Evolutionary conservation across 2,888 invertebrate genomes (phyloP).

Genomic region (Tetranychus piercei): DNA sequence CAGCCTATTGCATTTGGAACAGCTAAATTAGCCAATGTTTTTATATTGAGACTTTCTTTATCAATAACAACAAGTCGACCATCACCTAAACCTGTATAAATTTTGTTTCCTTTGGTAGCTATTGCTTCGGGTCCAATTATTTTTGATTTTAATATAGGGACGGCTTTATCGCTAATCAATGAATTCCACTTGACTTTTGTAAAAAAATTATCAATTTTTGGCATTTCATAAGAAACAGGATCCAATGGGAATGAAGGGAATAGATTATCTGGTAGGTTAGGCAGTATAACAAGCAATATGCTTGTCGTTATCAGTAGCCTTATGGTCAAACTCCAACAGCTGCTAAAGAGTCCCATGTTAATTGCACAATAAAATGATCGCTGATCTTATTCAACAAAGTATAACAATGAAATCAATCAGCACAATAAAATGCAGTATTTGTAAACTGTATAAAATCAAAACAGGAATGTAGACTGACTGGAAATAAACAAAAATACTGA

Average conservation of each 20-base stretch:
- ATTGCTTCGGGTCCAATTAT: slow-evolving; percentile 24
- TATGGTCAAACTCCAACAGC: background rate
- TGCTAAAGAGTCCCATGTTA: background rate
- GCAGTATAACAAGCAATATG: slow-evolving; percentile 11
- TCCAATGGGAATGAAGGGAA: slow-evolving; percentile 16
- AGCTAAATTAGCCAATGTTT: background rate
- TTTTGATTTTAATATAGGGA: slow-evolving; percentile 9
- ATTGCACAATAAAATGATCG: background rate
- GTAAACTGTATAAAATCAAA: too few species aligned
- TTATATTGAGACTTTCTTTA: slow-evolving; percentile 13
- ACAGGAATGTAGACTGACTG: too few species aligned
- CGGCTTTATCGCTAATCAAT: slow-evolving; percentile 16
- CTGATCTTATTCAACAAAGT: background rate
- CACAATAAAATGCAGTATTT: too few species aligned
- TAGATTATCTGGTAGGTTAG: slow-evolving; percentile 16
- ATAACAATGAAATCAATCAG: too few species aligned
- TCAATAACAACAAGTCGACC: slow-evolving; percentile 22
- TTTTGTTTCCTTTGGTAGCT: slow-evolving; percentile 11
- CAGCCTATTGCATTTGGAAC: background rate
- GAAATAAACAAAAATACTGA: too few species aligned
- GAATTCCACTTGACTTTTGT: slow-evolving; percentile 19
- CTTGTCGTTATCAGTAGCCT: background rate
- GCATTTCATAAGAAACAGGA: slow-evolving; percentile 13
- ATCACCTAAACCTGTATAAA: slow-evolving; percentile 25
- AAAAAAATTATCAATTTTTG: slow-evolving; percentile 11